phyloP scores from a whole-genome alignment of 1,140 invertebrate species.

The Linepithema humile region DNA sequence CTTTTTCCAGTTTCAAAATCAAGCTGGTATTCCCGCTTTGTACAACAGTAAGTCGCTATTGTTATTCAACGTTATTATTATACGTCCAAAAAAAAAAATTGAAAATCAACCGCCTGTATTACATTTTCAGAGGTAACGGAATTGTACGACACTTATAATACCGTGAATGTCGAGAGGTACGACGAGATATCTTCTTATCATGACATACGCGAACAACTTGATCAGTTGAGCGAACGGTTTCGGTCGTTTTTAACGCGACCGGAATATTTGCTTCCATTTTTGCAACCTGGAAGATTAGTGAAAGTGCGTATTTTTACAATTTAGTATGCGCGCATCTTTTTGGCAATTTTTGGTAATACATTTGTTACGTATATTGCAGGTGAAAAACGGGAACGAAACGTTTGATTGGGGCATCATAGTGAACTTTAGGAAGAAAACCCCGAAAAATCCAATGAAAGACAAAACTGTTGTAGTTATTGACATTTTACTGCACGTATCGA shows the following conservation, averaged over 20 bases:
- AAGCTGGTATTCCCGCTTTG: slow-evolving; percentile 95
- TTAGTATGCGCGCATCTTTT: background rate
- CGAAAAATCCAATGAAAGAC: slow-evolving; percentile 86
- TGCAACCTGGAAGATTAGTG: slow-evolving; percentile 96
- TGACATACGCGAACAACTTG: slow-evolving; percentile 92
- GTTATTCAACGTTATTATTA: background rate
- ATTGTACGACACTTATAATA: slow-evolving; percentile 88
- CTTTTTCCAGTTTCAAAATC: slow-evolving; percentile 99
- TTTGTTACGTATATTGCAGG: slow-evolving; percentile 83
- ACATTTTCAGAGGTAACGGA: slow-evolving; percentile 89
- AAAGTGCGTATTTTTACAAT: slow-evolving; percentile 87
- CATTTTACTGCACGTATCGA: slow-evolving; percentile 91
- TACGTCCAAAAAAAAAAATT: background rate
- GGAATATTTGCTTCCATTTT: slow-evolving; percentile 95
- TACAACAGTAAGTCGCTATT: slow-evolving; percentile 89
- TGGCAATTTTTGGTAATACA: background rate
- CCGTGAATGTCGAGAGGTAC: slow-evolving; percentile 89
- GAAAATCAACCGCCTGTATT: background rate
- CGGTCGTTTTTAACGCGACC: slow-evolving; percentile 93
- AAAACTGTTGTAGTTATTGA: slow-evolving; percentile 91
- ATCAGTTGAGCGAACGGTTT: slow-evolving; percentile 90
- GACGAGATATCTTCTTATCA: slow-evolving; percentile 93
- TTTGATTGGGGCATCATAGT: slow-evolving; percentile 99
- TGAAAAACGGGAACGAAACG: slow-evolving; percentile 93
- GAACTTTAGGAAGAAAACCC: slow-evolving; percentile 92